Evolutionary conservation across 2,888 invertebrate species (phyloP).

Genomic region (Andrena camellia): DNA sequence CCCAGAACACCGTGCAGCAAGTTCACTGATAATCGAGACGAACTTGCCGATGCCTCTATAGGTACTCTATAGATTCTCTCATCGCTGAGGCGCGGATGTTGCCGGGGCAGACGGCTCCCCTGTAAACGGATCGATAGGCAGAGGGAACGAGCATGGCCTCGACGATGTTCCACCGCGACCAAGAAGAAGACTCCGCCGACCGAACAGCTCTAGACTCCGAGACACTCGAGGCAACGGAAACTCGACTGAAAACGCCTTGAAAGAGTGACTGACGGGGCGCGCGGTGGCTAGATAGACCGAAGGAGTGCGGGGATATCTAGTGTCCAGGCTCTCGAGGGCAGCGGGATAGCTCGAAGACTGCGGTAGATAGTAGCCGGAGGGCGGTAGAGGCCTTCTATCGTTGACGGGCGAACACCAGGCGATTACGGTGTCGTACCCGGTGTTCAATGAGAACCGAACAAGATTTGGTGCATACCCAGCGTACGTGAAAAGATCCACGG

Average conservation of each 20-base stretch:
- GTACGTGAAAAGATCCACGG: conserved; percentile 81
- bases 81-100: conserved; percentile 17
- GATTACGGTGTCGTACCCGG: conserved; percentile 39
- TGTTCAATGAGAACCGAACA: conserved; percentile 77
- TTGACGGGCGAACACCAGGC: conserved; percentile 13
- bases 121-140: conserved; percentile 20
- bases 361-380: neutral
- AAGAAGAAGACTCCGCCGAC: neutral
- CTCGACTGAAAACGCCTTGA: neutral
- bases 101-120: neutral
- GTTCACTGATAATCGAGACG: conserved; percentile 1
- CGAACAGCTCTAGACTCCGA: neutral
- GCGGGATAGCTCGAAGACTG: too few relatives aligned
- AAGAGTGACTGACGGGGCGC: neutral
- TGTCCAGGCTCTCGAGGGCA: neutral
- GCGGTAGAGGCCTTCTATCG: conserved; percentile 10
- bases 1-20: neutral
- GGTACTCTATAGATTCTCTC: conserved; percentile 1
- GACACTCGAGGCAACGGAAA: conserved; percentile 9
- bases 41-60: neutral
- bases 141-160: conserved; percentile 5
- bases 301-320: neutral
- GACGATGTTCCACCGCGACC: neutral
- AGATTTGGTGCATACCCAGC: conserved; percentile 80
- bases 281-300: too few relatives aligned